Conservation (phyloP, 2,113 vertebrate species). For the Hippopotamus amphibius region DNA sequence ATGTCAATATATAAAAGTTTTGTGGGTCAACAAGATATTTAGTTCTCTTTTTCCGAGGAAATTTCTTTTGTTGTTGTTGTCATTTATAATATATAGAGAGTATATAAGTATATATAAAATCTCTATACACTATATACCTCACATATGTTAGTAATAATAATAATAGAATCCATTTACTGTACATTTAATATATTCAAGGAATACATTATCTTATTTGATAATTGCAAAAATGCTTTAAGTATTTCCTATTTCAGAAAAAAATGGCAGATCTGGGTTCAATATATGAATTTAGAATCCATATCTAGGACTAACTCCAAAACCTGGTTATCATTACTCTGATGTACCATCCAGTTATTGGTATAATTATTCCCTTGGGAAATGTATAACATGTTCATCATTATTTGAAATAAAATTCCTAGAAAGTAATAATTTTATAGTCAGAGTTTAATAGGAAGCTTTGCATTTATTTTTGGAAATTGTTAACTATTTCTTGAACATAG, state of each 20-base stretch:
- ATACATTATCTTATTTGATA: background rate
- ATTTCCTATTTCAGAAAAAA: slow-evolving; percentile 6
- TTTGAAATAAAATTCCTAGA: slow-evolving; percentile 22
- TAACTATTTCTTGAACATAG: background rate
- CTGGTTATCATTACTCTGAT: background rate
- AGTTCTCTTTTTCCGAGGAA: background rate
- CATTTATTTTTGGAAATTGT: background rate
- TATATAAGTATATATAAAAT: background rate
- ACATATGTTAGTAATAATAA: background rate
- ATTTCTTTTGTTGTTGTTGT: background rate
- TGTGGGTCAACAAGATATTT: background rate
- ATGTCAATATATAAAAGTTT: background rate
- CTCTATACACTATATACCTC: background rate
- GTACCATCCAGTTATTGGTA: background rate
- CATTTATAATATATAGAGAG: background rate
- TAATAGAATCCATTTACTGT: background rate
- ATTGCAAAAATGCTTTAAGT: background rate
- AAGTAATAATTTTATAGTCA: slow-evolving; percentile 29
- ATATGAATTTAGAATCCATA: slow-evolving; percentile 1
- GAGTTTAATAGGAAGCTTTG: background rate
- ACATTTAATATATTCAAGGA: background rate
- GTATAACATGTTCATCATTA: background rate
- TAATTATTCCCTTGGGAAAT: background rate
- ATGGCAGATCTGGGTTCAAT: background rate
- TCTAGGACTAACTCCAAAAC: background rate